Conservation (phyloP, 2,888 invertebrate species). For the Pristionchus maxplancki region DNA sequence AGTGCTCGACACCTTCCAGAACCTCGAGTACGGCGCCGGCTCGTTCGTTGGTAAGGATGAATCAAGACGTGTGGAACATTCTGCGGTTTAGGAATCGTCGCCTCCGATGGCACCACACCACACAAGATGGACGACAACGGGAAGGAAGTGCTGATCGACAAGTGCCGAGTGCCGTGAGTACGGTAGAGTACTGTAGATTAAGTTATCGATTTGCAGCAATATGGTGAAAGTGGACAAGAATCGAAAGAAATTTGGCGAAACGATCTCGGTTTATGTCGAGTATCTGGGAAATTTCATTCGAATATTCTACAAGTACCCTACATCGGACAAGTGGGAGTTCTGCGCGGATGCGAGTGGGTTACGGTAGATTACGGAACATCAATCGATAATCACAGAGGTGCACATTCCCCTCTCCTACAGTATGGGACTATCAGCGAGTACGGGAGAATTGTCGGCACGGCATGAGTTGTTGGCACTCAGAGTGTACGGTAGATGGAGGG, state of each 20-base stretch:
- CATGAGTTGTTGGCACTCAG: conserved; percentile 9
- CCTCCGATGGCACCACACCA: conserved; percentile 13
- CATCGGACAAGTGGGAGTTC: neutral
- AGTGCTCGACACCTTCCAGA: conserved; percentile 7
- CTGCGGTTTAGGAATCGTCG: conserved; percentile 4
- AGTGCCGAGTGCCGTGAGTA: conserved; percentile 17
- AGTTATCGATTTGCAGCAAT: neutral
- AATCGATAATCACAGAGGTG: neutral
- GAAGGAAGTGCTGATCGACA: neutral
- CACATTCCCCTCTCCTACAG: neutral
- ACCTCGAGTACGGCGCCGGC: neutral
- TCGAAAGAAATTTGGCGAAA: neutral
- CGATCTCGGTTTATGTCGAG: neutral
- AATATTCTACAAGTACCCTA: conserved; percentile 29
- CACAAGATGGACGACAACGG: conserved; percentile 3
- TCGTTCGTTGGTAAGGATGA: neutral
- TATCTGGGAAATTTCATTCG: neutral
- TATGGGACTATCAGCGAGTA: conserved; percentile 1
- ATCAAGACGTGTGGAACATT: neutral
- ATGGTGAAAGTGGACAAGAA: neutral
- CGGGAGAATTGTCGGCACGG: neutral
- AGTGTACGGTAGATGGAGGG: conserved; percentile 17
- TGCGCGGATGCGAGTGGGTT: neutral
- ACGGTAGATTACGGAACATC: neutral
- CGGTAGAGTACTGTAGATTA: neutral